Conservation (phyloP, 2,888 invertebrate genomes). For the Amblyjoppa fuscipennis region DNA sequence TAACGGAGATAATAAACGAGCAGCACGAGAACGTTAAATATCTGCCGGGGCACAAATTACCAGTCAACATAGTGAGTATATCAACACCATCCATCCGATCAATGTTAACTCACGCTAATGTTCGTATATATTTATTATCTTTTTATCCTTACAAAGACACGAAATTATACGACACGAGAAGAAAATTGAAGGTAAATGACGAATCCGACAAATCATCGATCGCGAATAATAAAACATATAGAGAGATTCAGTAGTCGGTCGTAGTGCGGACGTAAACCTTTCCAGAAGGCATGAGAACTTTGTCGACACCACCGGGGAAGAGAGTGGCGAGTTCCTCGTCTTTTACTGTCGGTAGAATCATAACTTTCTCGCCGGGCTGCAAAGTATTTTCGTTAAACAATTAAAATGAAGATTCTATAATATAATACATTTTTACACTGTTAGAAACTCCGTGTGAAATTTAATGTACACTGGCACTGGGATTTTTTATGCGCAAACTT, state of each 20-base stretch:
- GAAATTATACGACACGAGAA: not conserved
- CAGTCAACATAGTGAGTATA: constrained; percentile 96
- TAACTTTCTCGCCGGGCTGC: constrained; percentile 91
- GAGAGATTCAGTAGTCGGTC: constrained; percentile 87
- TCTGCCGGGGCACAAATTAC: constrained; percentile 97
- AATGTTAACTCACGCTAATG: too few species aligned
- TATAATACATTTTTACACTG: too few species aligned
- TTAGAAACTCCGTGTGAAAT: too few species aligned
- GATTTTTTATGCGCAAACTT: too few species aligned
- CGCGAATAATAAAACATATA: not conserved
- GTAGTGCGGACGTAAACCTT: constrained; percentile 91
- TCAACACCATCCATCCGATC: not conserved
- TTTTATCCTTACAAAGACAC: not conserved
- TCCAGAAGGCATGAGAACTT: constrained; percentile 91
- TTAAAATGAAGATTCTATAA: not conserved
- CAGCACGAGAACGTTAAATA: constrained; percentile 99
- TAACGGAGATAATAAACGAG: constrained; percentile 99
- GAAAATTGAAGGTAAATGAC: not conserved
- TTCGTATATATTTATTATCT: not conserved
- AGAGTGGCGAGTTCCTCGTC: constrained; percentile 89
- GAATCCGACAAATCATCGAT: not conserved
- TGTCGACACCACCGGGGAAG: constrained; percentile 90
- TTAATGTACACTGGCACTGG: too few species aligned
- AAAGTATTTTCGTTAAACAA: constrained; percentile 74
- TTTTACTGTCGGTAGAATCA: constrained; percentile 91